A percentile compares a stretch with the other conserved stretches of the same genome.
Conservation (phyloP, 2,888 invertebrate genomes). For the Cetonia aurata region DNA sequence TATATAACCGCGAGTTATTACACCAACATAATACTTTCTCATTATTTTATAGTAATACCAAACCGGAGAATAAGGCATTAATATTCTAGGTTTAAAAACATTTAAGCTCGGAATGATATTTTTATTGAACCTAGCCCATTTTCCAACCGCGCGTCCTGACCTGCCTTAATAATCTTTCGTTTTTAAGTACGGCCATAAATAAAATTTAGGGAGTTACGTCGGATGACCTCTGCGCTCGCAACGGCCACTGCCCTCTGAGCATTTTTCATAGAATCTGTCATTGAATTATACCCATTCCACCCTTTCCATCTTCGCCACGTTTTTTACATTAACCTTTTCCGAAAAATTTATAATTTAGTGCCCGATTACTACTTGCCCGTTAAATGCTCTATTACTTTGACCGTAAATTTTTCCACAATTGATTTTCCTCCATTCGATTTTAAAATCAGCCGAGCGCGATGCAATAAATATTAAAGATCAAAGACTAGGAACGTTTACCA, state of each 20-base stretch:
- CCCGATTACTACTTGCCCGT: slow-evolving; percentile 9
- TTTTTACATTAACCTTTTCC: background rate
- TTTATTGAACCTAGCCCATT: too few relatives aligned
- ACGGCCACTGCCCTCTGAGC: slow-evolving; percentile 14
- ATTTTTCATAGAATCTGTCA: slow-evolving; percentile 21
- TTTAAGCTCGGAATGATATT: too few relatives aligned
- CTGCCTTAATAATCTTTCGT: slow-evolving; percentile 31
- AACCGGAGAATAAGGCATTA: too few relatives aligned
- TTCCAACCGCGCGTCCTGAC: too few relatives aligned
- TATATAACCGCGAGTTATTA: too few relatives aligned
- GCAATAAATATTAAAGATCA: slow-evolving; percentile 12
- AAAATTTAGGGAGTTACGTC: slow-evolving; percentile 30
- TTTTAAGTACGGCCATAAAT: slow-evolving; percentile 36
- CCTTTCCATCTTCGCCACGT: background rate
- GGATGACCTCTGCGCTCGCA: slow-evolving; percentile 19
- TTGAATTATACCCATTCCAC: slow-evolving; percentile 15
- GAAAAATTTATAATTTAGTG: slow-evolving; percentile 19
- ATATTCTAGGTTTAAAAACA: too few relatives aligned
- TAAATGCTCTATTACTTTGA: slow-evolving; percentile 13
- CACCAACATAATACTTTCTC: too few relatives aligned
- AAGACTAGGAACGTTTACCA: background rate
- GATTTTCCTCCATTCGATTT: background rate
- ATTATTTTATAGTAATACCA: too few relatives aligned
- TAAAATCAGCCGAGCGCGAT: background rate
- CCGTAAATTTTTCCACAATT: background rate